Percentiles rank a stretch among this genome's conserved stretches.
Evolutionary conservation across 64 coral and sea anemone species (phyloP).

Genomic region (Dendrophyllia cribrosa): DNA sequence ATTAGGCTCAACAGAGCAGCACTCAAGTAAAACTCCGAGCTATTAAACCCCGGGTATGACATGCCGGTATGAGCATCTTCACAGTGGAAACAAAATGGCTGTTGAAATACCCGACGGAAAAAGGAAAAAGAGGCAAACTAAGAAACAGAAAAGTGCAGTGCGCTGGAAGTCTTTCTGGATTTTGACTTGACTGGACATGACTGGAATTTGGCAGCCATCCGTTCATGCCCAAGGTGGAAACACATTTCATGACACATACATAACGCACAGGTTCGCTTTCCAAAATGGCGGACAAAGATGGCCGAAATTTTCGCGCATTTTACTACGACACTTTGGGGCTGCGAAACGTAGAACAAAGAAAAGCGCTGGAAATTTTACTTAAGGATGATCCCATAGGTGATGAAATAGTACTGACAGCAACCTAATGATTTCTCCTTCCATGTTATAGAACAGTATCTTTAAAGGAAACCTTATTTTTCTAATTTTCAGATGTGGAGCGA

Average conservation of each 20-base stretch:
- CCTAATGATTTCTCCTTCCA: background rate
- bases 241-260: conserved; percentile 3
- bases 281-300: conserved; percentile 87
- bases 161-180: no score
- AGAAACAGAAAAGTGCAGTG: no score
- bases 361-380: conserved; percentile 84
- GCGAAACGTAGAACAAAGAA: conserved; percentile 90
- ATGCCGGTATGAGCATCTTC: no score
- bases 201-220: no score
- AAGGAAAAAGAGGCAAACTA: no score
- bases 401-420: background rate
- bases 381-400: conserved; percentile 92
- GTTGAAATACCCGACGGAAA: no score
- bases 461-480: background rate
- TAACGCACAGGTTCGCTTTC: background rate
- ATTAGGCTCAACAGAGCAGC: no score
- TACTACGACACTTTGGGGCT: conserved; percentile 94
- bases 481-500: conserved; percentile 73
- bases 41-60: no score
- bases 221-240: background rate
- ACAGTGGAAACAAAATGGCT: no score
- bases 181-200: no score
- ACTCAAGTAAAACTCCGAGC: no score
- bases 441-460: no score
- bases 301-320: conserved; percentile 91